These are phyloP conservation scores for Apodemia zela DNA, from an alignment of 2,888 invertebrate species.

Conservation along the genomic window DNA sequence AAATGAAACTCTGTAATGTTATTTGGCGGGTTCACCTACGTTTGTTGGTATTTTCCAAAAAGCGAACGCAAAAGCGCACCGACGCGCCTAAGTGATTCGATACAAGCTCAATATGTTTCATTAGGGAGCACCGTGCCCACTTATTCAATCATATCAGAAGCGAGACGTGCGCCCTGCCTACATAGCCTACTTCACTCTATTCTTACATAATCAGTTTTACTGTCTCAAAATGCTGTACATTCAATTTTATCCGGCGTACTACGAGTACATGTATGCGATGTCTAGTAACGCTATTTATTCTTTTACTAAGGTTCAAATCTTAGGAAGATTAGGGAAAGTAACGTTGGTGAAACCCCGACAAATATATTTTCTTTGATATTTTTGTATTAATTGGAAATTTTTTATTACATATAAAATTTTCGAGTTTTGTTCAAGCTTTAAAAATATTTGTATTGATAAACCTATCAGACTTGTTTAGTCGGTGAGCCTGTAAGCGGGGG, in stretches of 20 bases:
- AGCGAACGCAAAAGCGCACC: conserved; percentile 63
- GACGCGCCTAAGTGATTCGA: conserved; percentile 74
- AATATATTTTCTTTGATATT: conserved; percentile 17
- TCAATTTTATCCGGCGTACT: conserved; percentile 49
- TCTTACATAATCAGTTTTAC: conserved; percentile 71
- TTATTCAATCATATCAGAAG: conserved; percentile 75
- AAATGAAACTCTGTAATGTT: conserved; percentile 72
- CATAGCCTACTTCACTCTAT: conserved; percentile 55
- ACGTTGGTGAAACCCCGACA: conserved; percentile 28
- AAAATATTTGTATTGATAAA: too few species aligned
- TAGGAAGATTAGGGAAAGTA: conserved; percentile 19
- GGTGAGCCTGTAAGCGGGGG: too few species aligned
- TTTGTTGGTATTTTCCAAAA: conserved; percentile 66
- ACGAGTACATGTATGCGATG: conserved; percentile 34
- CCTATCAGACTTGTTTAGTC: too few species aligned
- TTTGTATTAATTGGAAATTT: background rate
- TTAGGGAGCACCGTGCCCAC: conserved; percentile 68
- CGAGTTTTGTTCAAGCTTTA: too few species aligned
- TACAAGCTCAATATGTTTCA: conserved; percentile 80
- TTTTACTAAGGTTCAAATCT: background rate
- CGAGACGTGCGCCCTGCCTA: conserved; percentile 51
- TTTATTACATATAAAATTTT: too few species aligned
- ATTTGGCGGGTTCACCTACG: conserved; percentile 74
- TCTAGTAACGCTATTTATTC: conserved; percentile 25
- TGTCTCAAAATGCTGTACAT: conserved; percentile 40